A percentile compares a stretch with the other conserved stretches of the same genome.
Evolutionary conservation across 2,113 vertebrate genomes (phyloP).

Genomic region (Cnemophilus loriae): DNA sequence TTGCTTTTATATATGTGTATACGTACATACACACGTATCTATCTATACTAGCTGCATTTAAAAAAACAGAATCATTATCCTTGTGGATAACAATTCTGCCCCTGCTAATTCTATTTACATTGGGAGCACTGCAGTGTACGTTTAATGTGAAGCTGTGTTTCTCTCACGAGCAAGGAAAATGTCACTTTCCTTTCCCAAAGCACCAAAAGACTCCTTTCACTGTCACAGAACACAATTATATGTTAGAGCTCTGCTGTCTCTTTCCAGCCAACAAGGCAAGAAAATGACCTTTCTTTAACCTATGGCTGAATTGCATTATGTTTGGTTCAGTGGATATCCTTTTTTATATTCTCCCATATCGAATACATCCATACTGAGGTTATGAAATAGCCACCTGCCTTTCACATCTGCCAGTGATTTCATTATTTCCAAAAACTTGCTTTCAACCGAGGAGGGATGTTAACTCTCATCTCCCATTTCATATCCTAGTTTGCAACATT

Average conservation of each 20-base stretch:
- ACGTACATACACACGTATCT: background rate
- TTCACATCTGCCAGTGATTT: background rate
- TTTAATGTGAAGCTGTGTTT: background rate
- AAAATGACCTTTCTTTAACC: conserved; percentile 52
- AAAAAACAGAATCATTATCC: background rate
- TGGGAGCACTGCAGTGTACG: background rate
- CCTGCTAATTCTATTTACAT: conserved; percentile 22
- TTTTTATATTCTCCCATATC: background rate
- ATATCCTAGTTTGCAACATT: background rate
- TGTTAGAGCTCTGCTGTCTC: background rate
- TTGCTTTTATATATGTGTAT: background rate
- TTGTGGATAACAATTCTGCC: background rate
- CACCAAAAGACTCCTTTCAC: conserved; percentile 26
- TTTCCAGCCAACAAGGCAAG: conserved; percentile 45
- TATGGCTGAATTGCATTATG: conserved; percentile 19
- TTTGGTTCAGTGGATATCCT: background rate
- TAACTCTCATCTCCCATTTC: background rate
- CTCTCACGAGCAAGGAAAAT: conserved; percentile 6
- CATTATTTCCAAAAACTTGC: background rate
- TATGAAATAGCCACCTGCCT: background rate
- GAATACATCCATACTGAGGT: background rate
- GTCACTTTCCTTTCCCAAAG: conserved; percentile 23
- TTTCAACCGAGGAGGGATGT: background rate
- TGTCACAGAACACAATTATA: conserved; percentile 32
- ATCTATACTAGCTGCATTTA: background rate